phyloP scores from a whole-genome alignment of 2,797 vertebrate genomes.

The Paguma larvata region DNA sequence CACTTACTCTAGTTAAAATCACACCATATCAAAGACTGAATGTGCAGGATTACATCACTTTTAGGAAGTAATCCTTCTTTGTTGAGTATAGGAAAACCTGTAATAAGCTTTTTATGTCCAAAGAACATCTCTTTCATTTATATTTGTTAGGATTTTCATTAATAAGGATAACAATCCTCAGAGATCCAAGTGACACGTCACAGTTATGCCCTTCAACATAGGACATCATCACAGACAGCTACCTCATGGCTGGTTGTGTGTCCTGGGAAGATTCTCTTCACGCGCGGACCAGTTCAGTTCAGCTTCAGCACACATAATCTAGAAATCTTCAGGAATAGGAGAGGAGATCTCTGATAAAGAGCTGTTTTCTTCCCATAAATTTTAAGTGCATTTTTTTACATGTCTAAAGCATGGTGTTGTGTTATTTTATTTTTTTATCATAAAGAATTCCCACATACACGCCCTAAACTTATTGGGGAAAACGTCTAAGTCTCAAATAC shows the following conservation, averaged over 20 bases:
- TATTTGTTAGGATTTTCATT: not conserved
- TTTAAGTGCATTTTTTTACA: not conserved
- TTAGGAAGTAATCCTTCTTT: not conserved
- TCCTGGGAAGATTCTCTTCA: not conserved
- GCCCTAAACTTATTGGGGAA: not conserved
- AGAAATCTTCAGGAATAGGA: not conserved
- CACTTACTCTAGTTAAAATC: not conserved
- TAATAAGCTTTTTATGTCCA: not conserved
- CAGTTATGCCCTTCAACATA: not conserved
- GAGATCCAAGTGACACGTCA: not conserved
- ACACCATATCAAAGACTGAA: not conserved
- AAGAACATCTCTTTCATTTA: not conserved
- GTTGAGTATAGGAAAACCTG: not conserved
- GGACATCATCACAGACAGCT: not conserved
- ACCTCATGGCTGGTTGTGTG: not conserved
- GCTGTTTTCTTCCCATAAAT: not conserved
- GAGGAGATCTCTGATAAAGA: not conserved
- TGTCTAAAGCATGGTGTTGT: not conserved
- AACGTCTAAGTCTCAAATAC: not conserved
- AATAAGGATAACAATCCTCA: not conserved
- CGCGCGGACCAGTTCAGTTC: not conserved
- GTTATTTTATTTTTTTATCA: not conserved
- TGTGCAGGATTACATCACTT: not conserved
- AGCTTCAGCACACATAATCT: not conserved
- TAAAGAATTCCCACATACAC: not conserved